Evolutionary conservation across 2,113 vertebrate genomes (phyloP).

Genomic region (Poecile atricapillus): DNA sequence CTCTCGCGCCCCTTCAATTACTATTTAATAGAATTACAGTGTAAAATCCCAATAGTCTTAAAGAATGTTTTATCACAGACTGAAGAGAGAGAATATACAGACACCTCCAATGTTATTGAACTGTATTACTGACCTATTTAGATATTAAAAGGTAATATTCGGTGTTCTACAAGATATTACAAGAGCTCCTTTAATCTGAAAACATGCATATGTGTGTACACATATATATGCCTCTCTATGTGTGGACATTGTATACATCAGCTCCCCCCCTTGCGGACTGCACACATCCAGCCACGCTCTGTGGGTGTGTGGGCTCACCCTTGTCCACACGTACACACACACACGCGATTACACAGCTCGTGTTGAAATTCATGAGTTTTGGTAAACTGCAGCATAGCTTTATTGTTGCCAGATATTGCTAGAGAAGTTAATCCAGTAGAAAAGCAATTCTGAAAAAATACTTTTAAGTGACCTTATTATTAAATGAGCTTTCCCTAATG

Average conservation of each 20-base stretch:
- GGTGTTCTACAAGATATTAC: constrained; percentile 61
- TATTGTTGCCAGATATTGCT: background rate
- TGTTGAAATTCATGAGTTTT: background rate
- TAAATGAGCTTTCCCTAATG: background rate
- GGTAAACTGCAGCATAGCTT: background rate
- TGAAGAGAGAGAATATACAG: constrained; percentile 54
- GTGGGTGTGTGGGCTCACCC: background rate
- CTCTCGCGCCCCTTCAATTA: constrained; percentile 79
- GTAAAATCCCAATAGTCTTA: constrained; percentile 82
- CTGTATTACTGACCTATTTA: constrained; percentile 55
- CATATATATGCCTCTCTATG: background rate
- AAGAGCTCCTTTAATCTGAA: constrained; percentile 50
- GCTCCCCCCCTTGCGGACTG: background rate
- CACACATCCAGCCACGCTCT: background rate
- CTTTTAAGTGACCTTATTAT: background rate
- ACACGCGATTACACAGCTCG: fast-evolving
- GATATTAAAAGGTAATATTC: constrained; percentile 43
- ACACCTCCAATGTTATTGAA: constrained; percentile 49
- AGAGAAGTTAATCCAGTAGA: background rate
- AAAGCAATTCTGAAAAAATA: constrained; percentile 16
- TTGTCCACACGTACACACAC: background rate
- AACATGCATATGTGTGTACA: background rate
- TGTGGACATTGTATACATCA: background rate
- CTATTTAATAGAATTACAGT: constrained; percentile 83
- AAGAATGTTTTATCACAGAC: constrained; percentile 73